These are phyloP conservation scores for Lophius piscatorius DNA, from an alignment of 2,113 vertebrate species.

Conservation along the genomic window DNA sequence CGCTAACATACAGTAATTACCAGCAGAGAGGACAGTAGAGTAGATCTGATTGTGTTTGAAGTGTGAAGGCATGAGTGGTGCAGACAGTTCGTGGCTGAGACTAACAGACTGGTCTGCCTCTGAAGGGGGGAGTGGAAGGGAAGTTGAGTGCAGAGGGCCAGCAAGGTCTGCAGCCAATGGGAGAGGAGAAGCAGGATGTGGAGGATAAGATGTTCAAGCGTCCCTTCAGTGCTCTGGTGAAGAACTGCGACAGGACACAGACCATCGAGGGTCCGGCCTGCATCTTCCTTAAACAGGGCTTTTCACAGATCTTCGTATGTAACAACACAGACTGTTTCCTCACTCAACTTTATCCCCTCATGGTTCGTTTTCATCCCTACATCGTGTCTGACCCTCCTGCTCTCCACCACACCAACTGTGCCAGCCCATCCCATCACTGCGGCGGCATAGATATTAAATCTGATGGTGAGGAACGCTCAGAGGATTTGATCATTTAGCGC, in stretches of 20 bases:
- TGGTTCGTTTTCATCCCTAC: conserved; percentile 32
- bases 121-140: conserved; percentile 50
- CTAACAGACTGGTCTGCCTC: conserved; percentile 59
- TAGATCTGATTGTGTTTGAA: neutral
- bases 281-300: conserved; percentile 86
- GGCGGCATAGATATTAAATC: conserved; percentile 25
- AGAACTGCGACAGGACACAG: conserved; percentile 82
- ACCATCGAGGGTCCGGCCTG: conserved; percentile 84
- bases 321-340: conserved; percentile 28
- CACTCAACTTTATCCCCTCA: conserved; percentile 15
- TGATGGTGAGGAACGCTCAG: neutral
- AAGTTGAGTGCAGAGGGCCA: conserved; percentile 34
- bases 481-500: conserved; percentile 40
- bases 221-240: conserved; percentile 64
- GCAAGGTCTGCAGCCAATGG: conserved; percentile 31
- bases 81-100: neutral
- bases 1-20: too few species aligned
- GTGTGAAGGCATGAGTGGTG: neutral
- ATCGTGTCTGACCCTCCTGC: conserved; percentile 28
- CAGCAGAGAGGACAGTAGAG: too few species aligned
- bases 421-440: conserved; percentile 22
- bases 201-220: conserved; percentile 46
- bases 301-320: conserved; percentile 81
- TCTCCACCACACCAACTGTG: conserved; percentile 22
- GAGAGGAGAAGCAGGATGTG: conserved; percentile 44